phyloP scores from a whole-genome alignment of 92 coral and sea anemone species.

The Epizoanthus stellaris region DNA sequence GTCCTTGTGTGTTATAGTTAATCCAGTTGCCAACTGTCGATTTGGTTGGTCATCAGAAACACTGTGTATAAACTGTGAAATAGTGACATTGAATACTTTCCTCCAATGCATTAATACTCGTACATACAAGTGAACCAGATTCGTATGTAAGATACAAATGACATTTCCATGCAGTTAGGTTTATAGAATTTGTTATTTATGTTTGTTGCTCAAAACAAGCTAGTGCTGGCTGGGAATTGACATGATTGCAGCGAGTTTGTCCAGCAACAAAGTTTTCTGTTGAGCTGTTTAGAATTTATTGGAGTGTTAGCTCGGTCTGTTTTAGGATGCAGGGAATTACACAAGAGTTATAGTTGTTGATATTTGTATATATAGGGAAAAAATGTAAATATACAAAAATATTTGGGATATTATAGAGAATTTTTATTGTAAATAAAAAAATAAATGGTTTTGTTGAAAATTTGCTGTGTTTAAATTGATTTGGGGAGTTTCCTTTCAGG shows the following conservation, averaged over 20 bases:
- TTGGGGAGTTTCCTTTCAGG: neutral
- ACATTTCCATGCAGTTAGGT: neutral
- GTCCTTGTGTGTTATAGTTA: constrained; percentile 92
- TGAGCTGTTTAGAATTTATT: neutral
- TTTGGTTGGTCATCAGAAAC: neutral
- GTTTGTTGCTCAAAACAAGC: constrained; percentile 34
- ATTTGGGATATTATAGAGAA: constrained; percentile 11
- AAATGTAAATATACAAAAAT: constrained; percentile 31
- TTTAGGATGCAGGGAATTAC: constrained; percentile 25
- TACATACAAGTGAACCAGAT: constrained; percentile 3
- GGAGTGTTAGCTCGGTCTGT: constrained; percentile 22
- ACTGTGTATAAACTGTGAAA: constrained; percentile 55
- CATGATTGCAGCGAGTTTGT: neutral
- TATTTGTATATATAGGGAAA: constrained; percentile 36
- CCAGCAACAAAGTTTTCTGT: constrained; percentile 7
- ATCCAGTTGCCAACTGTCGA: neutral
- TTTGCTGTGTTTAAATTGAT: neutral
- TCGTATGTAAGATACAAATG: constrained; percentile 30
- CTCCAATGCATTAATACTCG: neutral
- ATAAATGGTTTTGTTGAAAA: neutral
- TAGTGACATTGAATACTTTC: neutral
- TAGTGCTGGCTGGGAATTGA: constrained; percentile 6
- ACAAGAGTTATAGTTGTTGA: constrained; percentile 17
- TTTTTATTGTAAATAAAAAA: constrained; percentile 42
- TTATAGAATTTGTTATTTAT: constrained; percentile 7